Conservation (phyloP, 1,140 invertebrate species). For the Drosophila parvula region DNA sequence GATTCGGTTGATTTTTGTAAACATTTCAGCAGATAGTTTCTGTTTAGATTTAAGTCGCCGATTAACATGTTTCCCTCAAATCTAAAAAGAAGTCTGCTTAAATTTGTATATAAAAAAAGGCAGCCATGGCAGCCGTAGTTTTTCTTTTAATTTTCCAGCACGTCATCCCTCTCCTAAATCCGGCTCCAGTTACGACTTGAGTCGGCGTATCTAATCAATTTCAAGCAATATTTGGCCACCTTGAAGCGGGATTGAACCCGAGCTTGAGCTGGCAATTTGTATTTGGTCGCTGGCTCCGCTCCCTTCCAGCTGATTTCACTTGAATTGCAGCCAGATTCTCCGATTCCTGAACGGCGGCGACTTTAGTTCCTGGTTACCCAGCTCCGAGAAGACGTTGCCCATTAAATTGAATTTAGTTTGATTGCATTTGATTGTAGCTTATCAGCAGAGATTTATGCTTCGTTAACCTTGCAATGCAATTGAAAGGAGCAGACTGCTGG, state of each 20-base stretch:
- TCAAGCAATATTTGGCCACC: constrained; percentile 64
- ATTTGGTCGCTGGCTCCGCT: constrained; percentile 58
- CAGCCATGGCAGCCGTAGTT: not conserved
- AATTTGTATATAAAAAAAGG: not conserved
- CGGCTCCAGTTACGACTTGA: constrained; percentile 12
- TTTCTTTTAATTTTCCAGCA: not conserved
- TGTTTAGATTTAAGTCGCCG: constrained; percentile 1
- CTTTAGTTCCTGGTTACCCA: constrained; percentile 29
- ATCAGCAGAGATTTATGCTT: constrained; percentile 79
- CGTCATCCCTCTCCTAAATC: constrained; percentile 1
- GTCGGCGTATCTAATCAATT: constrained; percentile 58
- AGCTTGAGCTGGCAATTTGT: constrained; percentile 67
- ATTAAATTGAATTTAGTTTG: constrained; percentile 81
- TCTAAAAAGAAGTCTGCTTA: not conserved
- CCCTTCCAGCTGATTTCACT: constrained; percentile 72
- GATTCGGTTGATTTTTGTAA: constrained; percentile 2
- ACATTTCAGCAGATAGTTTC: not conserved
- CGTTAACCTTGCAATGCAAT: constrained; percentile 71
- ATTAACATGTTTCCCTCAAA: not conserved
- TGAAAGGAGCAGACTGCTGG: constrained; percentile 17
- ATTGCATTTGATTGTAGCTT: constrained; percentile 82
- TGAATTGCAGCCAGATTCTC: constrained; percentile 56
- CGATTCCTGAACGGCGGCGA: constrained; percentile 12
- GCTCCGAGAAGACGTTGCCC: constrained; percentile 36
- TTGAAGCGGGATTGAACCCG: constrained; percentile 26